Conservation (phyloP, 2,888 invertebrate genomes). For the Lycophotia porphyrea region DNA sequence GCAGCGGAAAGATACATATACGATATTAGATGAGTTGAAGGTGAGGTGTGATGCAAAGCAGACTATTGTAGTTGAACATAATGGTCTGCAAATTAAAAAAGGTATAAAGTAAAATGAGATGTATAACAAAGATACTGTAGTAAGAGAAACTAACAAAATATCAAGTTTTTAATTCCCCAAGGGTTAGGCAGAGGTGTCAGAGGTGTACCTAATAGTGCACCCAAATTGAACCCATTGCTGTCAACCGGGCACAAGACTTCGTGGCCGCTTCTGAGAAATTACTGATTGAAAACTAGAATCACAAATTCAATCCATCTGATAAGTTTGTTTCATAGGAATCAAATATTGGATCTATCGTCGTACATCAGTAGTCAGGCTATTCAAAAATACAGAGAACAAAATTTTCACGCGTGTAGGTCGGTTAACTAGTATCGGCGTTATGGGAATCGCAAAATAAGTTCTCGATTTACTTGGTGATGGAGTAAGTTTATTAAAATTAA, state of each 20-base stretch:
- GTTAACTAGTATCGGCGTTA: no score
- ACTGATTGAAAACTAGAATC: not conserved
- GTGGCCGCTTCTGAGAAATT: not conserved
- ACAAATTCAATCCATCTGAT: not conserved
- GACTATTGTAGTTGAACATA: constrained; percentile 2
- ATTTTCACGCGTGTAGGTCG: no score
- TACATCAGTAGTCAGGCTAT: not conserved
- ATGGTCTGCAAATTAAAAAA: not conserved
- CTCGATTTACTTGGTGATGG: no score
- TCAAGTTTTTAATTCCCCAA: not conserved
- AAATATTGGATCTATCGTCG: no score
- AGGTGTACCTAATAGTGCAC: not conserved
- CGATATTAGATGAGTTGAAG: constrained; percentile 55
- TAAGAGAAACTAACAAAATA: not conserved
- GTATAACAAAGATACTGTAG: fast-evolving
- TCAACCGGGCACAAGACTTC: not conserved
- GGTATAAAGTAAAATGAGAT: not conserved
- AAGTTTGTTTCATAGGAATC: not conserved
- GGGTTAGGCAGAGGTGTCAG: not conserved
- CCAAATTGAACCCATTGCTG: not conserved
- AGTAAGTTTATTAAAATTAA: no score
- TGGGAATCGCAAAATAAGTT: no score
- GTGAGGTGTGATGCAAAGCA: constrained; percentile 26
- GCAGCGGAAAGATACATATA: constrained; percentile 59
- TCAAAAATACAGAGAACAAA: not conserved